Evolutionary conservation across 2,113 vertebrate species (phyloP).

Genomic region (Mugil cephalus): DNA sequence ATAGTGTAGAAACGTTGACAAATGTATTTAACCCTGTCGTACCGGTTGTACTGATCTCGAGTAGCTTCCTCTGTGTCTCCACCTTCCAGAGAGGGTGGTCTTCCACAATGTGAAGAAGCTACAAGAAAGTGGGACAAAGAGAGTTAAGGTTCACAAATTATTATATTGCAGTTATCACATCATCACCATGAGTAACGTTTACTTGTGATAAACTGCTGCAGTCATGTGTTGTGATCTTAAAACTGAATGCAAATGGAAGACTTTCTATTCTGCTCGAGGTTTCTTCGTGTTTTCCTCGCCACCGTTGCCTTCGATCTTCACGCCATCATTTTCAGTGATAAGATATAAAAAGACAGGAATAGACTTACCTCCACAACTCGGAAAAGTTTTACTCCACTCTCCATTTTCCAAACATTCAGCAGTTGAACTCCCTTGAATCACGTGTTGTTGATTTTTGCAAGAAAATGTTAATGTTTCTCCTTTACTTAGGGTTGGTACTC

Average conservation of each 20-base stretch:
- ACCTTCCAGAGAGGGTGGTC: neutral
- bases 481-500: rapidly evolving
- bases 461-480: slow-evolving; percentile 1
- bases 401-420: slow-evolving; percentile 82
- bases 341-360: rapidly evolving
- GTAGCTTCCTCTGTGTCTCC: neutral
- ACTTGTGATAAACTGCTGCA: too few relatives aligned
- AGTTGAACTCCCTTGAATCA: slow-evolving; percentile 59
- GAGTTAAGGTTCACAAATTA: neutral
- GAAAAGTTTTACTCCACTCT: slow-evolving; percentile 82
- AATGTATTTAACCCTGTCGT: slow-evolving; percentile 30
- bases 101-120: neutral
- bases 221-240: too few relatives aligned
- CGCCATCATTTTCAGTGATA: neutral
- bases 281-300: too few relatives aligned
- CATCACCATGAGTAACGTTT: too few relatives aligned
- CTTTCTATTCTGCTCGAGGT: too few relatives aligned
- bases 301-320: too few relatives aligned
- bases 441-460: neutral
- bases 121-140: neutral
- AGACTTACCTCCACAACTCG: slow-evolving; percentile 83
- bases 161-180: too few relatives aligned
- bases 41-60: slow-evolving; percentile 4
- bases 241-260: too few relatives aligned
- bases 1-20: slow-evolving; percentile 33